Evolutionary conservation across 2,888 invertebrate species (phyloP).

Genomic region (Lepeophtheirus nordmannii): DNA sequence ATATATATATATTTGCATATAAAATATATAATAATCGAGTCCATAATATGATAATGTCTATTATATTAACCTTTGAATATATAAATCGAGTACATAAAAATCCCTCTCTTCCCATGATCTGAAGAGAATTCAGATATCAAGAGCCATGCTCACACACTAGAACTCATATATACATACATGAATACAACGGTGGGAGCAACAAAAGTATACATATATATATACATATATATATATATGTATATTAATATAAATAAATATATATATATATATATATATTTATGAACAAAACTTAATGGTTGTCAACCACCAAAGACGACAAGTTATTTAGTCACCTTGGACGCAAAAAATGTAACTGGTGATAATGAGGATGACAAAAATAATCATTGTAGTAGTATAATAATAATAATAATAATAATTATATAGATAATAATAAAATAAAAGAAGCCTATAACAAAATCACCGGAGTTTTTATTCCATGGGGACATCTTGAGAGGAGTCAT

Average conservation of each 20-base stretch:
- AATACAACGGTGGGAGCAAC: background rate
- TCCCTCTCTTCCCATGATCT: too few relatives aligned
- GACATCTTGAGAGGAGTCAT: constrained; percentile 20
- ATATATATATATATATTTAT: constrained; percentile 19
- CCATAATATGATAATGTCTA: too few relatives aligned
- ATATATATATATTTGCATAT: too few relatives aligned
- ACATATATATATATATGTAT: constrained; percentile 21
- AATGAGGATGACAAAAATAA: too few relatives aligned
- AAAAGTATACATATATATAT: constrained; percentile 24
- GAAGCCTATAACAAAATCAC: constrained; percentile 6
- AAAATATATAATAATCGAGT: too few relatives aligned
- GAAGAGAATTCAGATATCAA: too few relatives aligned
- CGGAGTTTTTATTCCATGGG: background rate
- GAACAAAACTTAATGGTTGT: background rate
- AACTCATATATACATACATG: too few relatives aligned
- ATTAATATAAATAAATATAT: constrained; percentile 23
- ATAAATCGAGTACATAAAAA: too few relatives aligned
- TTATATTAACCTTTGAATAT: too few relatives aligned
- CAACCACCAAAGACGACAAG: background rate
- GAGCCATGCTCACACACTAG: too few relatives aligned
- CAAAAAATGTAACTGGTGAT: too few relatives aligned
- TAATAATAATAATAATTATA: background rate
- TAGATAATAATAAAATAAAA: background rate
- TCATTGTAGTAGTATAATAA: background rate
- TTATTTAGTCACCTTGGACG: background rate